Conservation (phyloP, 2,797 vertebrate species). For the Naso thynnoides region DNA sequence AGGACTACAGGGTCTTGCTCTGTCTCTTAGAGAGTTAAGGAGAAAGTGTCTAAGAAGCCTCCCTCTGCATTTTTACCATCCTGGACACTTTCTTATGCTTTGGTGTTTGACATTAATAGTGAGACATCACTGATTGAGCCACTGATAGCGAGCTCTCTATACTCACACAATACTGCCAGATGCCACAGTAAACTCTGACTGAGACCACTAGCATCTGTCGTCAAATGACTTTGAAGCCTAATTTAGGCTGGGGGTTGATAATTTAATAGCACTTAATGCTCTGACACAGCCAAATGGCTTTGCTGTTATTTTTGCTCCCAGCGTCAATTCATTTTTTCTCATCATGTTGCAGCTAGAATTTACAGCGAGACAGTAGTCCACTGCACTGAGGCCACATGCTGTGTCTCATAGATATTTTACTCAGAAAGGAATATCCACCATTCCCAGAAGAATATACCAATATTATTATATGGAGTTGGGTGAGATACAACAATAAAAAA, state of each 20-base stretch:
- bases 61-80: conserved; percentile 30
- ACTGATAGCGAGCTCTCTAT: conserved; percentile 59
- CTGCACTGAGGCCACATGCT: conserved; percentile 15
- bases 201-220: conserved; percentile 56
- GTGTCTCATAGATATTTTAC: conserved; percentile 33
- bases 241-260: conserved; percentile 56
- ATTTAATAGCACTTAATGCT: conserved; percentile 74
- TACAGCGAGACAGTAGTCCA: conserved; percentile 12
- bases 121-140: conserved; percentile 35
- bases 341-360: conserved; percentile 41
- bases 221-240: conserved; percentile 55
- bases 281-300: conserved; percentile 67
- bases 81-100: conserved; percentile 48
- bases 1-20: conserved; percentile 22
- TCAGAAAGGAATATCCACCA: conserved; percentile 41
- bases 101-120: conserved; percentile 50
- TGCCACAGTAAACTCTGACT: conserved; percentile 62
- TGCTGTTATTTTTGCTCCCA: conserved; percentile 59
- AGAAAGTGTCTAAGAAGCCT: conserved; percentile 24
- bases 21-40: conserved; percentile 14
- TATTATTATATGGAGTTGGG: conserved; percentile 8
- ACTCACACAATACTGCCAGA: conserved; percentile 75
- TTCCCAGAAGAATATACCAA: conserved; percentile 33
- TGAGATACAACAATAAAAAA: neutral
- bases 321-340: conserved; percentile 43